phyloP scores from a whole-genome alignment of 2,888 invertebrate species.

The Mystacides longicornis region DNA sequence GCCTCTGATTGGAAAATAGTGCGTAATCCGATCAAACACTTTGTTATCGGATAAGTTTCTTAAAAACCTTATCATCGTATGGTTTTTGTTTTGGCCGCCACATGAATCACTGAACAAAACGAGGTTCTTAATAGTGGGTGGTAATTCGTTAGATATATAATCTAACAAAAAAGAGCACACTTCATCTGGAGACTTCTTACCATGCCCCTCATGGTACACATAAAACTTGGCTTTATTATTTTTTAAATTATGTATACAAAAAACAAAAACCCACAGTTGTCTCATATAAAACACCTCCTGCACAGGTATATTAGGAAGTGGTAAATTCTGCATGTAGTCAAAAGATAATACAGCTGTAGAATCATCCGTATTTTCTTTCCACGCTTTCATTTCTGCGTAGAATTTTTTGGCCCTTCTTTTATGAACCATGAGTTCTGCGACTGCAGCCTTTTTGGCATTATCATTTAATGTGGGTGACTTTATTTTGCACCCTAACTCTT shows the following conservation, averaged over 20 bases:
- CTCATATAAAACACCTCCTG: background rate
- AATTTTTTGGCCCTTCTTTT: background rate
- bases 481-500: no score
- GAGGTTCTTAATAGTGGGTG: no score
- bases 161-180: background rate
- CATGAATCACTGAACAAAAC: no score
- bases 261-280: background rate
- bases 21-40: no score
- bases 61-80: background rate
- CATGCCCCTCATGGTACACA: background rate
- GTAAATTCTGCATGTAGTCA: background rate
- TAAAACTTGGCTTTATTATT: no score
- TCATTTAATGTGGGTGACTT: no score
- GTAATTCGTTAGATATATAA: no score
- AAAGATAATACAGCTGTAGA: background rate
- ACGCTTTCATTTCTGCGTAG: background rate
- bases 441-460: background rate
- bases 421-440: background rate
- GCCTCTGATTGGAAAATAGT: background rate
- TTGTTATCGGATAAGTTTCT: background rate
- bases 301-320: background rate
- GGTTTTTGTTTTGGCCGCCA: no score
- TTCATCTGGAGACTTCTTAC: background rate
- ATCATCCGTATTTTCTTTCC: background rate
- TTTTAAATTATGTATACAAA: background rate